phyloP scores from a whole-genome alignment of 2,113 vertebrate species.

The Oreotrochilus melanogaster region DNA sequence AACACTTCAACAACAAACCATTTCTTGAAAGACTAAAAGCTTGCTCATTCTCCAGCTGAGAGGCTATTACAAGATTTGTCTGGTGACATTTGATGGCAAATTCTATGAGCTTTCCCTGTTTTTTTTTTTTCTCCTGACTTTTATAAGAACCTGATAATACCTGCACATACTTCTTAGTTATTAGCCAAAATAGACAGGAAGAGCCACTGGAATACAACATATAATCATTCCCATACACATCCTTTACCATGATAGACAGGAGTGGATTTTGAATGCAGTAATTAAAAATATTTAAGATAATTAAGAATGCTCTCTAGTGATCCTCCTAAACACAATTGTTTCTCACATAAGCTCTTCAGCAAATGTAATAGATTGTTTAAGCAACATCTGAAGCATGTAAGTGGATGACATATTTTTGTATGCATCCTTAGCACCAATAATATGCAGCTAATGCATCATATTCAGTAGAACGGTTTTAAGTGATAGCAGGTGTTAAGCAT shows the following conservation, averaged over 20 bases:
- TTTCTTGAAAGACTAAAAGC: background rate
- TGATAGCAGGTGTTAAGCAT: constrained; percentile 68
- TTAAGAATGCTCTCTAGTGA: background rate
- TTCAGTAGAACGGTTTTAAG: constrained; percentile 38
- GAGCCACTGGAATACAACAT: background rate
- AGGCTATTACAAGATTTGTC: background rate
- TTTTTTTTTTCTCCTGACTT: background rate
- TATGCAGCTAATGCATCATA: constrained; percentile 22
- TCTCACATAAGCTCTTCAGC: background rate
- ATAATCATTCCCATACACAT: background rate
- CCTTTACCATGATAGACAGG: background rate
- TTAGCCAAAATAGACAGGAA: background rate
- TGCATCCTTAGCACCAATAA: background rate
- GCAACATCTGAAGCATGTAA: constrained; percentile 23
- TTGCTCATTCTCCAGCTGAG: background rate
- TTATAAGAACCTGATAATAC: background rate
- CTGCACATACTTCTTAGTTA: background rate
- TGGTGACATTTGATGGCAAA: background rate
- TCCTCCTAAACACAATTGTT: background rate
- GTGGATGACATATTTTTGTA: constrained; percentile 9
- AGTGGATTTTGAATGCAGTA: background rate
- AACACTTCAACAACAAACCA: background rate
- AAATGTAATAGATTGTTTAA: background rate
- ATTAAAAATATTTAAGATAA: constrained; percentile 24
- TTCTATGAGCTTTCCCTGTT: background rate